Percentiles rank a stretch among this genome's conserved stretches.
Conservation (phyloP, 30 jellyfish, hydroid and myxozoan species). For the Mastigias papua region DNA sequence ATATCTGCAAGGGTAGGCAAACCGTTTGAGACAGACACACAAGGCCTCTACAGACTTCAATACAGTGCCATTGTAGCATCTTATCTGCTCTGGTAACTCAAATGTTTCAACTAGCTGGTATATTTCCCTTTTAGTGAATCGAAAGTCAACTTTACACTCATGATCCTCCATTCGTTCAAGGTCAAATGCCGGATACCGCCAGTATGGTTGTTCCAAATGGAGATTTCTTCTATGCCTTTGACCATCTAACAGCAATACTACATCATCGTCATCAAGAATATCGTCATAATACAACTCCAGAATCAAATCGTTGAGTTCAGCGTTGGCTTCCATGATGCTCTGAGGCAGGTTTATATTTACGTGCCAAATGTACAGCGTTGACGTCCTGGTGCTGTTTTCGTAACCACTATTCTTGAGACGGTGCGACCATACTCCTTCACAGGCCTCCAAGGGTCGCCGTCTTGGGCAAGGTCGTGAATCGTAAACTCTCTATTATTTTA, state of each 20-base stretch:
- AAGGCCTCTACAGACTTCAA: slow-evolving; percentile 63
- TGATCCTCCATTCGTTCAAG: slow-evolving; percentile 50
- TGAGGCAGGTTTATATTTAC: no score
- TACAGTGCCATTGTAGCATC: slow-evolving; percentile 68
- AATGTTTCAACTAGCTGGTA: slow-evolving; percentile 42
- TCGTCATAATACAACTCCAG: no score
- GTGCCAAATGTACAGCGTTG: no score
- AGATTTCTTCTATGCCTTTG: slow-evolving; percentile 27
- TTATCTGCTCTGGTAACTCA: slow-evolving; percentile 34
- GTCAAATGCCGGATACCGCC: slow-evolving; percentile 53
- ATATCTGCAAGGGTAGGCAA: slow-evolving; percentile 81
- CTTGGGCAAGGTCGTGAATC: no score
- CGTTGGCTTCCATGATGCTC: no score
- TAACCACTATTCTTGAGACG: no score
- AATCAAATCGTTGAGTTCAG: no score
- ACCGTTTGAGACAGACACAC: slow-evolving; percentile 49
- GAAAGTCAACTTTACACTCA: slow-evolving; percentile 55
- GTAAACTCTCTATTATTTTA: no score
- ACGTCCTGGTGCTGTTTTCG: no score
- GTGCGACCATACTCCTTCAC: no score
- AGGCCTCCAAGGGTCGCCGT: no score
- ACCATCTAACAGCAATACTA: slow-evolving; percentile 21
- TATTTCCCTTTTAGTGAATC: slow-evolving; percentile 41
- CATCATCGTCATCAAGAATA: slow-evolving; percentile 52
- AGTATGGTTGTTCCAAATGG: slow-evolving; percentile 36